Base-by-base conservation (phyloP, 2,797 vertebrate species). In the Gymnothorax javanicus region DNA sequence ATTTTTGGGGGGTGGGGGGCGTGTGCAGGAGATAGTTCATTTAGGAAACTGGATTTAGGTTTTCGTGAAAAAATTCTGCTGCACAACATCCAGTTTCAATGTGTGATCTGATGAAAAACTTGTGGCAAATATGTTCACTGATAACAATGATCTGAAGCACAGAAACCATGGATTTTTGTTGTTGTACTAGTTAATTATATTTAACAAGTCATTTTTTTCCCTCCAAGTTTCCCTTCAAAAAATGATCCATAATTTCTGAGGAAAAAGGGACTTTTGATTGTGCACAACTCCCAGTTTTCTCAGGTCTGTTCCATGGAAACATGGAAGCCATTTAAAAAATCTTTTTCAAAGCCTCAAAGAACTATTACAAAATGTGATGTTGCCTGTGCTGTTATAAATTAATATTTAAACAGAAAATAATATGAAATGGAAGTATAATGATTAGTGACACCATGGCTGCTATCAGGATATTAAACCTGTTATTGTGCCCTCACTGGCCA, bases 111-210 rank as follows among this genome's bases (percentile, higher is more conserved):
- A 59, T 87, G 83, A 88, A 83, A 33, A 92, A 91, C 91, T 91
- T 91, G 91, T 84, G 73, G 62, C 85, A 87, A 84, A 87, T 90
- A 69, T 62, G 88, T 90, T 82, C 50, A 88, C 87, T 85, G 88
- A 82, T 83, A 82, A 87, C 85, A 86, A 64, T 62, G 82, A 82
- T 88, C 84, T 82, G 59, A 83, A 88, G 83, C 83, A 64, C 82
- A 67, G 57, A 87, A 89, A 87, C 86, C 79, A 88, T 89, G 88
- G 86, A 91, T 91, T 91, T 88, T 91, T 90, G 83, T 91, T 93
- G 88, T 91, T 84, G 87, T 86, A 89, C 60, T 85, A 86, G 85
- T 94, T 93, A 93, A 94, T 94, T 94, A 94, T 94, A 94, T 89
- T 95, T 94, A 91, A 88, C 89, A 91, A 92, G 91, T 91, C 83